Evolutionary conservation across 2,888 invertebrate genomes (phyloP).

Genomic region (Desoria tigrina): DNA sequence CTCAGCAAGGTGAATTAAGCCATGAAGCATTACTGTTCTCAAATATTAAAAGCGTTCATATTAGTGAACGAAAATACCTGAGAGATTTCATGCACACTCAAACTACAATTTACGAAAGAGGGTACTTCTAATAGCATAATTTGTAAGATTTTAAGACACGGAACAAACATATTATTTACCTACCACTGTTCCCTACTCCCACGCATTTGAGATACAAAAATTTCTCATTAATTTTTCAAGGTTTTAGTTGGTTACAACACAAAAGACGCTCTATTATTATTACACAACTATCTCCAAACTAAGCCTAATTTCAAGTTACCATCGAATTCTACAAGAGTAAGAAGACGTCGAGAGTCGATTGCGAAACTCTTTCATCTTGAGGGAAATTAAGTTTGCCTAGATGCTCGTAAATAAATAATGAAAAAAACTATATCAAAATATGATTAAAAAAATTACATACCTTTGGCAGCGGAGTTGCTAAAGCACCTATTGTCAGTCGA

Average conservation of each 20-base stretch:
- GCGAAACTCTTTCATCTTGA: conserved; percentile 11
- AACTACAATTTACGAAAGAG: background rate
- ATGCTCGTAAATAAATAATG: background rate
- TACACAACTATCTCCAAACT: too few species aligned
- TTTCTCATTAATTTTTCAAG: too few species aligned
- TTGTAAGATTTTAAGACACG: too few species aligned
- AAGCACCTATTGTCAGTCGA: conserved; percentile 51
- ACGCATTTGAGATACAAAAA: too few species aligned
- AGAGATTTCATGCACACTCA: conserved; percentile 11
- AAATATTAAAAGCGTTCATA: background rate
- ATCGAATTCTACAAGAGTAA: background rate
- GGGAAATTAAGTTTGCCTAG: background rate
- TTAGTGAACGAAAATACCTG: background rate
- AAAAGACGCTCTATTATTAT: too few species aligned
- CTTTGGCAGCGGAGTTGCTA: conserved; percentile 52
- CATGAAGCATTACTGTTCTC: conserved; percentile 13
- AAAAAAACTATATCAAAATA: background rate
- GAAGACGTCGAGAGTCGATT: conserved; percentile 11
- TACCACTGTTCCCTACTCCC: too few species aligned
- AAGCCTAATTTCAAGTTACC: too few species aligned
- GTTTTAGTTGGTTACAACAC: too few species aligned
- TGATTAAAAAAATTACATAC: conserved; percentile 34
- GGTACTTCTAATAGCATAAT: too few species aligned
- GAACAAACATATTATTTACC: too few species aligned
- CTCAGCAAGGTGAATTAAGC: conserved; percentile 16